Percentiles rank a stretch among this genome's conserved stretches.
Evolutionary conservation across 2,797 vertebrate species (phyloP).

Genomic region (Apodemus agrarius): DNA sequence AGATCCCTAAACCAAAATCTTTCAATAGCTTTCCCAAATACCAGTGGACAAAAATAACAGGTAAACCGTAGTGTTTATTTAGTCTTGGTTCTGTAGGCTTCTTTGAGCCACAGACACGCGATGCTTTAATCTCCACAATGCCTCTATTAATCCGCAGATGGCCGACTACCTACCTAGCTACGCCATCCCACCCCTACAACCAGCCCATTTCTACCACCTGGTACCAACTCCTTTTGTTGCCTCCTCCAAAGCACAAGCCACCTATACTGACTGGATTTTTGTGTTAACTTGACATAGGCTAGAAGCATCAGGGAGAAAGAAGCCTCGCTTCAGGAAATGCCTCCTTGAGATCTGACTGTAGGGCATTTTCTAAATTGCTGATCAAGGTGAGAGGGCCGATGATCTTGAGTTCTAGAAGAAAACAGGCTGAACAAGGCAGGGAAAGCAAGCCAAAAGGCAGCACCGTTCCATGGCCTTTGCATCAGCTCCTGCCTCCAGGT

Average conservation of each 20-base stretch:
- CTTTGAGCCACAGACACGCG: neutral
- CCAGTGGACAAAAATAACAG: neutral
- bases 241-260: too few relatives aligned
- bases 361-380: neutral
- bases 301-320: neutral
- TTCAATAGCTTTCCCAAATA: neutral
- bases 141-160: neutral
- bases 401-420: neutral
- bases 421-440: neutral
- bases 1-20: neutral
- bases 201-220: neutral
- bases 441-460: neutral
- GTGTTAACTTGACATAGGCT: neutral
- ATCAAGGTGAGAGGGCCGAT: neutral
- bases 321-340: neutral
- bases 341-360: neutral
- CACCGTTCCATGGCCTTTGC: neutral
- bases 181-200: rapidly evolving
- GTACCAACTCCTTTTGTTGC: neutral
- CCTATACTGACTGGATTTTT: neutral
- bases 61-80: neutral
- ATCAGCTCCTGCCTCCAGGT: neutral
- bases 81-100: neutral
- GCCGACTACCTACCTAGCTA: rapidly evolving
- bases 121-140: neutral